Base-by-base conservation (phyloP, 2,888 invertebrate genomes). In the Scrobipalpa atriplicella region DNA sequence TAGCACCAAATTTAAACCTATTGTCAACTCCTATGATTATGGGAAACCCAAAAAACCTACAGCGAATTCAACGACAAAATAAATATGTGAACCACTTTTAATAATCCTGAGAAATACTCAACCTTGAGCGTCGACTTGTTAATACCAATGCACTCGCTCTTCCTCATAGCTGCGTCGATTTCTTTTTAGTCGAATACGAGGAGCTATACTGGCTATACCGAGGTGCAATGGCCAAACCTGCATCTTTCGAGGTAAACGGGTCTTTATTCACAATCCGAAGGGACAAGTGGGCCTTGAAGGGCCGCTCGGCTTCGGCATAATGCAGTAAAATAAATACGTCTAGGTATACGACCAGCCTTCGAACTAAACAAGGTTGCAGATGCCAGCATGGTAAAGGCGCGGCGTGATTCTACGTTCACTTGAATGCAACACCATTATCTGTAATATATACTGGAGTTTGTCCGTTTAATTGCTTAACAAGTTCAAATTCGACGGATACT, bases 201-300 rank as follows among this genome's bases (percentile, higher is more conserved):
- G 71, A 69, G 75, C 75, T 70, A 3, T 29, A 29, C 29, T 29
- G 29, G 29, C 29, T 29, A 29, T 29, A 75, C 75, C 72, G 73
- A 71, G 69, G 67, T 77, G 71, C 75, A 79, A 16, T 75, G 75
- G 72, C 72, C 75, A 77, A 80, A 81, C 83, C 78, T 78, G 84
- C 79, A 79, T 77, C 72, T 83, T 83, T 86, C 77, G 83, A 89
- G 88, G 87, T 77, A 74, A 90, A 87, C 89, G 80, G 87, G 83
- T 83, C 75, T 75, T 73, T 82, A 79, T 82, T 79, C 78, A 78
- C 78, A 84, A 78, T 41, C 78, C 79, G 82, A 86, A 88, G 85
- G 86, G 83, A 84, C 87, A 83, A 78, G 81, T 79, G 81, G 82
- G 74, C 85, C 89, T 88, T 89, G 88, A 85, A 78, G 76, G 72